phyloP scores from a whole-genome alignment of 2,888 invertebrate species.

The Drosophila mercatorum region DNA sequence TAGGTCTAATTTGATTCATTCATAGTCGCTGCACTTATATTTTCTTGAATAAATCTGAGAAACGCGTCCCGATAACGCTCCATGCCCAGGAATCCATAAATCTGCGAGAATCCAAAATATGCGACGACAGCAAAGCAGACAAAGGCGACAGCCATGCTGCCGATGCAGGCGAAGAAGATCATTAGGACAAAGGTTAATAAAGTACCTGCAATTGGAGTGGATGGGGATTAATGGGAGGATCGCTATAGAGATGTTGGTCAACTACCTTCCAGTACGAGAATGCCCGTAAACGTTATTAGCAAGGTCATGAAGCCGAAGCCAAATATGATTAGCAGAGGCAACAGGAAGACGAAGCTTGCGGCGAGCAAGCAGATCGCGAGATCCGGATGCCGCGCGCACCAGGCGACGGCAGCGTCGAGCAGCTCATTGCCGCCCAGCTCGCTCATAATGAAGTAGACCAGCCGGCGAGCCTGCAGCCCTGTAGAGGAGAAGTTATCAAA shows the following conservation, averaged over 20 bases:
- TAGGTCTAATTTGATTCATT: slow-evolving; percentile 28
- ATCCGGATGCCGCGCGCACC: slow-evolving; percentile 76
- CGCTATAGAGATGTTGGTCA: no score
- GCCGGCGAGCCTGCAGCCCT: slow-evolving; percentile 65
- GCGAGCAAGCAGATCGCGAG: slow-evolving; percentile 66
- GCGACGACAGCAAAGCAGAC: slow-evolving; percentile 73
- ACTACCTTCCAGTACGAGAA: slow-evolving; percentile 83
- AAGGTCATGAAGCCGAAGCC: slow-evolving; percentile 81
- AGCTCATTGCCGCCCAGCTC: slow-evolving; percentile 74
- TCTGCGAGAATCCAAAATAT: slow-evolving; percentile 82
- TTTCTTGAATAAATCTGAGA: slow-evolving; percentile 53
- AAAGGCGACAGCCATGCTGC: slow-evolving; percentile 71
- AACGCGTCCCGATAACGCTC: slow-evolving; percentile 60
- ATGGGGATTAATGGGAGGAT: not conserved
- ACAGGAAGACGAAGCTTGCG: slow-evolving; percentile 60
- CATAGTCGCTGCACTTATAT: slow-evolving; percentile 7
- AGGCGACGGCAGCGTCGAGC: slow-evolving; percentile 56
- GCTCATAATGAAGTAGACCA: slow-evolving; percentile 50
- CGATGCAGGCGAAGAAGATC: slow-evolving; percentile 80
- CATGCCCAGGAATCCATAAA: slow-evolving; percentile 76
- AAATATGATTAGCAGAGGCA: slow-evolving; percentile 81
- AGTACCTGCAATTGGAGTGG: slow-evolving; percentile 70
- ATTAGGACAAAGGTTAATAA: slow-evolving; percentile 82
- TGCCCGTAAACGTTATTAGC: slow-evolving; percentile 82
- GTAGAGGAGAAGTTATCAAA: not conserved